Evolutionary conservation across 1,140 invertebrate species (phyloP).

Genomic region (Dufourea novaeangliae): DNA sequence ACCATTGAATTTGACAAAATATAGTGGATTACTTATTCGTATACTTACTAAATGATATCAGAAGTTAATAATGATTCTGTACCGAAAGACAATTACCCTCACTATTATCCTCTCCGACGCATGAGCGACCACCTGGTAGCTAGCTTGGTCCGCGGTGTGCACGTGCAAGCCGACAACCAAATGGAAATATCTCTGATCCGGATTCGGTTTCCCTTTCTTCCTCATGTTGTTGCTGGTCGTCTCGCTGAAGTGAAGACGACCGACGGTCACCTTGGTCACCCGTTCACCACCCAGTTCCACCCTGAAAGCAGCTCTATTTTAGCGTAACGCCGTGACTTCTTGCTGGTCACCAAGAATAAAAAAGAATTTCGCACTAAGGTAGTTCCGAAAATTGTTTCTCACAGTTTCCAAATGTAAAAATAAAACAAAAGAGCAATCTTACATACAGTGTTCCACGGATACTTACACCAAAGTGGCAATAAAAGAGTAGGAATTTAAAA

Average conservation of each 20-base stretch:
- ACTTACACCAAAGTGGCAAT: too few relatives aligned
- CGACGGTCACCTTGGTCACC: constrained; percentile 95
- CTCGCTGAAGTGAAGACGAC: constrained; percentile 97
- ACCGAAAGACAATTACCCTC: constrained; percentile 83
- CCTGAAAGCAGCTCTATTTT: constrained; percentile 82
- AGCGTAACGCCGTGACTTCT: constrained; percentile 66
- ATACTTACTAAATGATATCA: too few relatives aligned
- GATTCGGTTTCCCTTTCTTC: constrained; percentile 99
- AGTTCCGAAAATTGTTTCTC: constrained; percentile 43
- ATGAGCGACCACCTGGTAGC: constrained; percentile 90
- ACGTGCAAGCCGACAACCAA: constrained; percentile 96
- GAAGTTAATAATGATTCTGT: too few relatives aligned
- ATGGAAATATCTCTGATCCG: constrained; percentile 97
- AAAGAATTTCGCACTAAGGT: constrained; percentile 56
- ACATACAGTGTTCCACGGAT: background rate
- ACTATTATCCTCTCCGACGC: constrained; percentile 98
- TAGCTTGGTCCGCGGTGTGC: constrained; percentile 89
- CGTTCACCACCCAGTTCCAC: constrained; percentile 92
- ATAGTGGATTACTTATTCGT: too few relatives aligned
- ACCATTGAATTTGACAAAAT: too few relatives aligned
- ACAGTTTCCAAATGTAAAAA: background rate
- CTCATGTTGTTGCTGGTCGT: constrained; percentile 99
- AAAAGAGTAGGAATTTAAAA: too few relatives aligned
- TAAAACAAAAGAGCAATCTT: constrained; percentile 17
- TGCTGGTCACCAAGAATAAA: background rate